Percentiles rank a stretch among this genome's conserved stretches.
These are phyloP conservation scores for Ophraella communa DNA, from an alignment of 2,888 invertebrate genomes.

Conservation along the genomic window DNA sequence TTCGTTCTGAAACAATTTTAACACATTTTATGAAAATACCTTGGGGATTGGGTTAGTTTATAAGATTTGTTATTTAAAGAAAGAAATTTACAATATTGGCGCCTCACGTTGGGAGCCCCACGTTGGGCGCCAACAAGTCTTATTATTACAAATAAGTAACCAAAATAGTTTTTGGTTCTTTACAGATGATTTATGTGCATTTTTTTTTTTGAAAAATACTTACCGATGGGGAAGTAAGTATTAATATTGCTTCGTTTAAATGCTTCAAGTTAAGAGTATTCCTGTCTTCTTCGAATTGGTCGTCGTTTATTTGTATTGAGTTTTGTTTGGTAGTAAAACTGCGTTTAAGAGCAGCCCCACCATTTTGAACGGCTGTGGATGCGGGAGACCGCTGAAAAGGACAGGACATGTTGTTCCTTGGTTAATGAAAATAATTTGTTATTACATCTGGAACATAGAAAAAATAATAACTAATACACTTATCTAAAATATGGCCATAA, in stretches of 20 bases:
- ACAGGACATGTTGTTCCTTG: conserved; percentile 55
- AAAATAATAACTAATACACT: background rate
- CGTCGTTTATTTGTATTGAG: conserved; percentile 66
- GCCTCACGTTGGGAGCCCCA: no score
- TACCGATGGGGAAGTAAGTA: conserved; percentile 84
- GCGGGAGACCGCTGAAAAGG: conserved; percentile 67
- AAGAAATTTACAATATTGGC: no score
- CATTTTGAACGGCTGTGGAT: conserved; percentile 56
- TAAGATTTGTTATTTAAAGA: background rate
- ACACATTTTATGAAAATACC: background rate
- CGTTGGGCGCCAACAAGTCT: no score
- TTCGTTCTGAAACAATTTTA: conserved; percentile 54
- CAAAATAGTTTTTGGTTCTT: no score
- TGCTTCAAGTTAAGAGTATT: conserved; percentile 78
- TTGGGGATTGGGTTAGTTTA: background rate
- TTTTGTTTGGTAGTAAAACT: conserved; percentile 66
- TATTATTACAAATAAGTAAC: no score
- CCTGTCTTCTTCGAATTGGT: conserved; percentile 68
- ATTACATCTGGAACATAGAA: conserved; percentile 7
- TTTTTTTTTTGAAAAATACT: no score
- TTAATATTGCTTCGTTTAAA: conserved; percentile 79
- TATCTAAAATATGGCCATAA: background rate
- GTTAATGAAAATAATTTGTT: no score
- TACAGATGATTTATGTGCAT: no score
- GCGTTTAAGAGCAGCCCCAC: conserved; percentile 43